A percentile compares a stretch with the other conserved stretches of the same genome.
phyloP scores from a whole-genome alignment of 2,113 vertebrate species.

The Melospiza georgiana region DNA sequence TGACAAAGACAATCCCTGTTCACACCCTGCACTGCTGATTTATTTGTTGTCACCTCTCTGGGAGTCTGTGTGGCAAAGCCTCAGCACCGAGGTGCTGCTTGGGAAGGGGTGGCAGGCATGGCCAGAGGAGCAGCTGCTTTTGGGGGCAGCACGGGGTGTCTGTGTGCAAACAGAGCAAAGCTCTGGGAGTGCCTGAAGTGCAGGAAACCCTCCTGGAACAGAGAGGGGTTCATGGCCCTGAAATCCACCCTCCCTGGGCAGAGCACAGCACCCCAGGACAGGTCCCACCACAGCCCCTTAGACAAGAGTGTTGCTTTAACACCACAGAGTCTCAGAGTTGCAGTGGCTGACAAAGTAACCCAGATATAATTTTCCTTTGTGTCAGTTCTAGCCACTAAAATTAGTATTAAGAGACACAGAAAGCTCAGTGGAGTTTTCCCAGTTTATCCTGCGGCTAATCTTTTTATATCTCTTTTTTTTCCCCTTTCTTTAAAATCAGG shows the following conservation, averaged over 20 bases:
- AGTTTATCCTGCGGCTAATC: slow-evolving; percentile 71
- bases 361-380: slow-evolving; percentile 66
- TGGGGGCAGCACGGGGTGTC: neutral
- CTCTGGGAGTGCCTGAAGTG: neutral
- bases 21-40: neutral
- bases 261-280: neutral
- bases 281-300: rapidly evolving
- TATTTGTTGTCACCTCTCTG: neutral
- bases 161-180: neutral
- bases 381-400: slow-evolving; percentile 71
- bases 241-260: rapidly evolving
- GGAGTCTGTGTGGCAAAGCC: neutral
- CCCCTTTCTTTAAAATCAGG: neutral
- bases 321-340: neutral
- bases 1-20: neutral
- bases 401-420: slow-evolving; percentile 74
- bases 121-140: neutral
- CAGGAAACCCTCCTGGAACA: neutral
- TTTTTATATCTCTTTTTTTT: slow-evolving; percentile 47
- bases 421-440: slow-evolving; percentile 74
- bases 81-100: rapidly evolving
- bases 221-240: neutral
- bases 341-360: slow-evolving; percentile 64
- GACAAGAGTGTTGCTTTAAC: neutral
- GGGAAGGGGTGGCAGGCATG: neutral